These are phyloP conservation scores for Siniperca scherzeri DNA, from an alignment of 2,797 vertebrate genomes.

Conservation along the genomic window DNA sequence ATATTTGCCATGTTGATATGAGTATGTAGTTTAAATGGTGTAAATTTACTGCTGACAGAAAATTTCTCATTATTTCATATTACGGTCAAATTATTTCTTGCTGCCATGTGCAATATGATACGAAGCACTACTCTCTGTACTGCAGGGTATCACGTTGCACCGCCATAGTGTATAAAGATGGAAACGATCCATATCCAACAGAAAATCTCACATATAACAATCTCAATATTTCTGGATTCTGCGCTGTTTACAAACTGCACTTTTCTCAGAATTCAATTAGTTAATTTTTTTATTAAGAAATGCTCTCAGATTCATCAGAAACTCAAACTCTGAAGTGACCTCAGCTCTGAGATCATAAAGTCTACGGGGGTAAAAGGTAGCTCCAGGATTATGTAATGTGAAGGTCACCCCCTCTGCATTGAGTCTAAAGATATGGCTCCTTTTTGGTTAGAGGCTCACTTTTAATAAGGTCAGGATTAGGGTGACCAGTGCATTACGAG, in stretches of 20 bases:
- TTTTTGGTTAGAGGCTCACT: constrained; percentile 63
- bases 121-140: background rate
- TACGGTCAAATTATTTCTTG: constrained; percentile 18
- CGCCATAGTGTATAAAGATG: background rate
- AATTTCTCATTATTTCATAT: constrained; percentile 15
- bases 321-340: background rate
- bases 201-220: background rate
- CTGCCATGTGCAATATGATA: constrained; percentile 33
- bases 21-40: constrained; percentile 11
- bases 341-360: constrained; percentile 30
- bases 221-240: background rate
- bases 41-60: constrained; percentile 19
- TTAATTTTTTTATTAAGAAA: background rate
- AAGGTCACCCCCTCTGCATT: constrained; percentile 49
- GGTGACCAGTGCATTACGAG: constrained; percentile 65
- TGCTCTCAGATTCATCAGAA: background rate
- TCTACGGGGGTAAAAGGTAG: constrained; percentile 63
- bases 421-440: constrained; percentile 47
- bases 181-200: constrained; percentile 12
- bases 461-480: constrained; percentile 76
- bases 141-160: background rate
- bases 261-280: constrained; percentile 3
- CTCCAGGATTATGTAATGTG: constrained; percentile 49
- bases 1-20: background rate
- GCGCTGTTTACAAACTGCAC: background rate